Percentiles rank a stretch among this genome's conserved stretches.
phyloP scores from a whole-genome alignment of 2,888 invertebrate genomes.

The Polymixis lichenea region DNA sequence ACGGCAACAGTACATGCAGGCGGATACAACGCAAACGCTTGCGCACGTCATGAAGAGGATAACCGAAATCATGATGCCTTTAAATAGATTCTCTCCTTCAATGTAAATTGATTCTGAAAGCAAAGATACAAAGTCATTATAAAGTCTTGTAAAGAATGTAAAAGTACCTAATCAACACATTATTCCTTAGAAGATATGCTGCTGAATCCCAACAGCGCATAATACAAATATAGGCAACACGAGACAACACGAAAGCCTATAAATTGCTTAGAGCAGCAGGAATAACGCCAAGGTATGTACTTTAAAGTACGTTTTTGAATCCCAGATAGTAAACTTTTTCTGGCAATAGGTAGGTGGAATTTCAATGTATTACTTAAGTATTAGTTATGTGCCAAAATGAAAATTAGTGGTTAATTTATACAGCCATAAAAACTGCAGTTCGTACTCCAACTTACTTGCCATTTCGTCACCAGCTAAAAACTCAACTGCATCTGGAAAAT shows the following conservation, averaged over 20 bases:
- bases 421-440: slow-evolving; percentile 1
- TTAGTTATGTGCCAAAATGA: background rate
- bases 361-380: background rate
- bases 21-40: slow-evolving; percentile 72
- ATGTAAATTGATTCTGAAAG: slow-evolving; percentile 77
- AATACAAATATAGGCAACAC: background rate
- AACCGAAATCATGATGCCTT: slow-evolving; percentile 76
- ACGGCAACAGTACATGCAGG: slow-evolving; percentile 81
- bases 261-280: too few relatives aligned
- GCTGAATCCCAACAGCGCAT: background rate
- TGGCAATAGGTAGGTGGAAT: too few relatives aligned
- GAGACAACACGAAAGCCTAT: background rate
- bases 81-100: slow-evolving; percentile 77
- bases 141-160: background rate
- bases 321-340: background rate
- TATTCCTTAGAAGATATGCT: background rate
- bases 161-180: background rate
- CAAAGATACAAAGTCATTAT: background rate
- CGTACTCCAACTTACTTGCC: slow-evolving; percentile 69
- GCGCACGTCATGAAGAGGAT: slow-evolving; percentile 78
- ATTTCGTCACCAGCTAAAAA: slow-evolving; percentile 62
- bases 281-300: background rate
- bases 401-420: background rate
- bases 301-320: too few relatives aligned
- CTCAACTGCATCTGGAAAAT: slow-evolving; percentile 66